A percentile compares a stretch with the other conserved stretches of the same genome.
Conservation (phyloP, 1,140 invertebrate genomes). For the Drosophila auraria region DNA sequence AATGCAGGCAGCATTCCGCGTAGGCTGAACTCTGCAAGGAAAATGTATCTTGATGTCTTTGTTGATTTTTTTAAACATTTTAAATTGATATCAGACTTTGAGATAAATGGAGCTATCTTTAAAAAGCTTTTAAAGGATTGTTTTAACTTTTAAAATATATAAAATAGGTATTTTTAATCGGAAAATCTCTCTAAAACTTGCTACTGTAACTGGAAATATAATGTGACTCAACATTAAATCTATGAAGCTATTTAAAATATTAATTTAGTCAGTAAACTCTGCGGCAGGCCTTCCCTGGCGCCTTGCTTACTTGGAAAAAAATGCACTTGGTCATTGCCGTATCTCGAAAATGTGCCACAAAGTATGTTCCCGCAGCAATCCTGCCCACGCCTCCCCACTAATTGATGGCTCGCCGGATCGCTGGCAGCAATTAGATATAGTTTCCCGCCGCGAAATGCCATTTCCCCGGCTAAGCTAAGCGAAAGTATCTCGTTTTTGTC, state of each 20-base stretch:
- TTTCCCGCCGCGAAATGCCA: conserved; percentile 12
- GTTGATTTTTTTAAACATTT: background rate
- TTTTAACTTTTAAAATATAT: background rate
- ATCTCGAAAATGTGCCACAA: conserved; percentile 5
- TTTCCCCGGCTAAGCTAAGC: conserved; percentile 38
- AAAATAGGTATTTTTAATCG: too few species aligned
- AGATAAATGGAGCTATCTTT: too few species aligned
- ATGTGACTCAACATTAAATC: background rate
- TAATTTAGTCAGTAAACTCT: background rate
- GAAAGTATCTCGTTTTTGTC: conserved; percentile 60
- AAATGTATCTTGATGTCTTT: background rate
- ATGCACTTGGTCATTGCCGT: background rate
- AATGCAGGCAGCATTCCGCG: conserved; percentile 33
- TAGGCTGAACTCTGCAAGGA: conserved; percentile 7
- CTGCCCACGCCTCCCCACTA: conserved; percentile 50
- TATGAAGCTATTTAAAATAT: background rate
- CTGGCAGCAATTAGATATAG: conserved; percentile 47
- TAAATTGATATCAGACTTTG: background rate
- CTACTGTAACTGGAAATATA: too few species aligned
- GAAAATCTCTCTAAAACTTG: too few species aligned
- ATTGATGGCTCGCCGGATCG: conserved; percentile 33
- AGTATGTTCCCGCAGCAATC: conserved; percentile 1
- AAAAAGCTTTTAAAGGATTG: background rate
- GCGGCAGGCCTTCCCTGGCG: background rate
- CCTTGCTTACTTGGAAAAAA: background rate